Base-by-base conservation (phyloP, 2,113 vertebrate species). In the Callorhinus ursinus region DNA sequence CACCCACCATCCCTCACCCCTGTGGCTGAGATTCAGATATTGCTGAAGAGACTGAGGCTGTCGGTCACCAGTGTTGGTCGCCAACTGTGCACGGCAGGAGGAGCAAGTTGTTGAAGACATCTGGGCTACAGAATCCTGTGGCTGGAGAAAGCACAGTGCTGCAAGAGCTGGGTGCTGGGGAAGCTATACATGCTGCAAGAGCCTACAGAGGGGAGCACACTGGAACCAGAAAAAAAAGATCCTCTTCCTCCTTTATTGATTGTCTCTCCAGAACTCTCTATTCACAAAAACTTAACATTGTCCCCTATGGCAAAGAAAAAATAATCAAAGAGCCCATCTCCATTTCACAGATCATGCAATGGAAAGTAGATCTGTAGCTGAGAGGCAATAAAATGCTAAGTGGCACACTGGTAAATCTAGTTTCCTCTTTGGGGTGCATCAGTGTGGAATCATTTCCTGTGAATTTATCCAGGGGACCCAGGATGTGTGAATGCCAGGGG, bases 301-400 rank as follows among this genome's bases (percentile, higher is more conserved):
- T 3, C 13, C 31, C 4, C 7, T 15, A 6, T 10, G 9, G 39
- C 33, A 86, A 92, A 93, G 65, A 86, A 97, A 53, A 93, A 82
- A 69, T 61, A 85, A 69, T 74, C 59, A 11, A 85, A 87, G 65
- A 95, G 11, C n/a, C 16, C 19, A 65, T 49, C 33, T 96, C 22
- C 5, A 15, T 93, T 49, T 84, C 36, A 46, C n/a, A 96, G 39
- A 61, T 80, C 49, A 80, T 65, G 19, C 19, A 80, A n/a, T 46
- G 18, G 94, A 65, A 53, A 77, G 7, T 2, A 26, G 18, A 67
- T 69, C 49, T 59, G 39, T 57, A 85, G 39, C 46, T 72, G 36
- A 71, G 69, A 83, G 33, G 36, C 36, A 88, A 55, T 91, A 21
- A 19, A 71, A 39, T 49, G 59, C 55, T 61, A 42, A 80, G n/a